Base-by-base conservation (phyloP, 1,140 invertebrate species). In the Lasioglossum baleicum region DNA sequence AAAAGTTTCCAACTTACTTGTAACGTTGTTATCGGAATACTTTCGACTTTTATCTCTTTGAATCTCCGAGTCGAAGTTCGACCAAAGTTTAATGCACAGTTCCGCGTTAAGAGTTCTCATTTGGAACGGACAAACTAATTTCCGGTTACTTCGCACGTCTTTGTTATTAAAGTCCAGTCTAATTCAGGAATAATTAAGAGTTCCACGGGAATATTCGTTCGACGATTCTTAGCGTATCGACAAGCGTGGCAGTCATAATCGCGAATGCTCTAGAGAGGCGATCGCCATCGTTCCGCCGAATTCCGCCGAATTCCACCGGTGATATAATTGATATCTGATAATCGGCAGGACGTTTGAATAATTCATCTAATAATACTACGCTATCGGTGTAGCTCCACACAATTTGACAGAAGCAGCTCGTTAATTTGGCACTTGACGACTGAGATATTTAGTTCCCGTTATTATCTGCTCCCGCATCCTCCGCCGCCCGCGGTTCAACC, bases 391-490 rank as follows among this genome's bases (percentile, higher is more conserved):
- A 88, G 68, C 71, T 86, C 87, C 88, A 89, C 88, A 89, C 86
- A 89, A 87, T 90, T 90, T 90, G 89, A 89, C 90, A 87, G 87
- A 87, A 86, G 87, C 86, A 82, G 87, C 84, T 81, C 84, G 79
- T 82, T 91, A 91, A 91, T 90, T 91, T 90, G 90, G 90, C 90
- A 90, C 82, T 87, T 89, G 88, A 90, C 85, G 85, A 85, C 85
- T 86, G 86, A 88, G 88, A 90, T 87, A 90, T 90, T 90, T 88
- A 86, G 73, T 80, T 31, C 48, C 40, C 53, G 31, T 51, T 78
- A 68, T 73, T 69, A 60, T 31, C 31, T 13, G 31, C 22, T 70
- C 51, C 35, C 35, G 56, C 53, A 40, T 26, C 31, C 40, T 58
- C 51, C 11, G 31, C 26, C 7, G 8, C n/a, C 56, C 13, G 31